Evolutionary conservation across 1,140 invertebrate species (phyloP), one percentile per base, ranked within the genome.

Genomic region (Ctenoplectra terminalis): DNA sequence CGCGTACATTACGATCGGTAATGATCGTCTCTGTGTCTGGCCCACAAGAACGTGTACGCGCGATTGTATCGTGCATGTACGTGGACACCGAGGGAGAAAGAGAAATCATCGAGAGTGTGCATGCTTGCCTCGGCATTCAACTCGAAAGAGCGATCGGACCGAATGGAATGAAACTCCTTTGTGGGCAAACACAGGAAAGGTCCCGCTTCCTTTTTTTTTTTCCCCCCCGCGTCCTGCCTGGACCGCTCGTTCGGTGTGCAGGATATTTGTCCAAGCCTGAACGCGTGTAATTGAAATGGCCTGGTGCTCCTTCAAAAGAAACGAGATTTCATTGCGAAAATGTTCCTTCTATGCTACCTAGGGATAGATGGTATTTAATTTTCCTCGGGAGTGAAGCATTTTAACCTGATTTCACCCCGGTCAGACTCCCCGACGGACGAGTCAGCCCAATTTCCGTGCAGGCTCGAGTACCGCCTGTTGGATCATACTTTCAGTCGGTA

Each of bases 161-260:
- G 75, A 86, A 83, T 83, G 58, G 79, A 86, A 86, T 82, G 83
- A 87, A 87, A 86, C 86, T 87, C 85, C 60, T 86, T 87, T 86
- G 81, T 78, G 58, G 58, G 43, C 63, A 80, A 80, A 83, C 70
- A 86, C 60, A 60, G 66, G 23, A 86, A 86, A 87, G 64, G 56
- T 64, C n/a, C 31, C 48, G 43, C 9, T 34, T 63, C 15, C 31
- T 50, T 34, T 66, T 69, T 67, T 54, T 26, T 29, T 6, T 13
- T 8, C 4, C 50, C 23, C 50, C 0, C 11, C 26, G 26, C 1
- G 13, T 5, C n/a, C 20, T 17, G 37, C 31, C 43, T 2, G 26
- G n/a, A n/a, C 29, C 20, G 48, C 20, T 13, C 52, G 3, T 5
- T 26, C 46, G 9, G 34, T n/a, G 23, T 31, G 29, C 26, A 29